These are phyloP conservation scores for Andrena praecox DNA, from an alignment of 2,888 invertebrate genomes.

Conservation along the genomic window DNA sequence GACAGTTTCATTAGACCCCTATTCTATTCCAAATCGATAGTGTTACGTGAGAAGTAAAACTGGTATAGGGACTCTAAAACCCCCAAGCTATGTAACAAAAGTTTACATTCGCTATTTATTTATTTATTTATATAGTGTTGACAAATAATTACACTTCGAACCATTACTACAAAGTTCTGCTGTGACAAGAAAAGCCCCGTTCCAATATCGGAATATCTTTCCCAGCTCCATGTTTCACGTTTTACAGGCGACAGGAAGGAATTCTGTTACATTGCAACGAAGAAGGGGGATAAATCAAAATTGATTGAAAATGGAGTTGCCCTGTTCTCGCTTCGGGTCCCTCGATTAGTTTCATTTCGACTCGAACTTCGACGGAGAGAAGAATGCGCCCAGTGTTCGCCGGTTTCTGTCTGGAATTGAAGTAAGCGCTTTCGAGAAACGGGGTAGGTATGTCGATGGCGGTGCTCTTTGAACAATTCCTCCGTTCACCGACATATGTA, in stretches of 20 bases:
- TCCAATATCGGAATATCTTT: neutral
- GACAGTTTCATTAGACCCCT: too few relatives aligned
- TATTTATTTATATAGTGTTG: too few relatives aligned
- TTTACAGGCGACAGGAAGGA: neutral
- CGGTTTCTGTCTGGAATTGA: neutral
- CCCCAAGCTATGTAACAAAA: too few relatives aligned
- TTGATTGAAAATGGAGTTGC: conserved; percentile 5
- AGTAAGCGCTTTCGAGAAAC: neutral
- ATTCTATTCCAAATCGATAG: too few relatives aligned
- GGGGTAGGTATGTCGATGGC: neutral
- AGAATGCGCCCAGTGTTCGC: neutral
- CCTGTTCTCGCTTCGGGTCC: neutral
- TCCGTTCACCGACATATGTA: neutral
- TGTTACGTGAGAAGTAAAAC: too few relatives aligned
- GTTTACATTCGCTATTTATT: too few relatives aligned
- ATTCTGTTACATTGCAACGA: neutral
- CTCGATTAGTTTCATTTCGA: neutral
- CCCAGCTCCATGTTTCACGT: neutral
- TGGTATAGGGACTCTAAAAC: too few relatives aligned
- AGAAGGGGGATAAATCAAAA: conserved; percentile 6
- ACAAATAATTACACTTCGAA: too few relatives aligned
- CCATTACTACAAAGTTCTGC: neutral
- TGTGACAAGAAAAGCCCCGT: neutral
- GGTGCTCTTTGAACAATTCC: neutral
- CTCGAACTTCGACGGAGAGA: neutral